These are phyloP conservation scores for Lagopus leucura DNA, from an alignment of 2,113 vertebrate genomes.

Conservation along the genomic window DNA sequence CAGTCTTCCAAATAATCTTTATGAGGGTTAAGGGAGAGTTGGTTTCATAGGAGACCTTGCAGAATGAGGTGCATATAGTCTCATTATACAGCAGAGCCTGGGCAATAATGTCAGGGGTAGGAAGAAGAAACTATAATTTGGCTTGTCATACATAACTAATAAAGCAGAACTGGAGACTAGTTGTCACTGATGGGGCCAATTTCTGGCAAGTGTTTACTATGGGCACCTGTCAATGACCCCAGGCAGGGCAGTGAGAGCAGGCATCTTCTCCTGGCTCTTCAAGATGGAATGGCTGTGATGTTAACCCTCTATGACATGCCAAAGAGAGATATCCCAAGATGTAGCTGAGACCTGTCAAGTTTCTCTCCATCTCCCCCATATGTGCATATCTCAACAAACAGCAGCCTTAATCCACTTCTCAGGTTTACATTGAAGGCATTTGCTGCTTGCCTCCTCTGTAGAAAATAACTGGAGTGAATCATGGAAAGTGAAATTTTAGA, in stretches of 20 bases:
- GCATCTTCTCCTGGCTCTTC: background rate
- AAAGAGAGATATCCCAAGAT: background rate
- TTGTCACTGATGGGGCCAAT: background rate
- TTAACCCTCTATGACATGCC: background rate
- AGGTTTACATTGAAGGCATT: background rate
- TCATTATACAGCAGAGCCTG: conserved; percentile 37
- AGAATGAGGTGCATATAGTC: background rate
- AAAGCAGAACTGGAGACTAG: background rate
- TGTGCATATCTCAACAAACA: background rate
- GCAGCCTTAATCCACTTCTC: background rate
- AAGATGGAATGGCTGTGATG: background rate
- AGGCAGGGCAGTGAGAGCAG: background rate
- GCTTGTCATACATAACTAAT: conserved; percentile 28
- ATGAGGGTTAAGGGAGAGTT: conserved; percentile 7
- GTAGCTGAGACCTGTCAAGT: background rate
- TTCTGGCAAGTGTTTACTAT: background rate
- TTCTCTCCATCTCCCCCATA: rapidly evolving
- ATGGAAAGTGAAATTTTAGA: rapidly evolving
- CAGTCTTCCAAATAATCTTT: conserved; percentile 34
- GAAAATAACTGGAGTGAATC: background rate
- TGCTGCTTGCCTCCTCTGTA: background rate
- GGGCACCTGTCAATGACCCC: background rate
- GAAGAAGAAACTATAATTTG: background rate
- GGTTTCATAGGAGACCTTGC: conserved; percentile 16
- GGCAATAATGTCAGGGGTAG: background rate